These are phyloP conservation scores for Leucozona laternaria DNA, from an alignment of 2,888 invertebrate species.

Conservation along the genomic window DNA sequence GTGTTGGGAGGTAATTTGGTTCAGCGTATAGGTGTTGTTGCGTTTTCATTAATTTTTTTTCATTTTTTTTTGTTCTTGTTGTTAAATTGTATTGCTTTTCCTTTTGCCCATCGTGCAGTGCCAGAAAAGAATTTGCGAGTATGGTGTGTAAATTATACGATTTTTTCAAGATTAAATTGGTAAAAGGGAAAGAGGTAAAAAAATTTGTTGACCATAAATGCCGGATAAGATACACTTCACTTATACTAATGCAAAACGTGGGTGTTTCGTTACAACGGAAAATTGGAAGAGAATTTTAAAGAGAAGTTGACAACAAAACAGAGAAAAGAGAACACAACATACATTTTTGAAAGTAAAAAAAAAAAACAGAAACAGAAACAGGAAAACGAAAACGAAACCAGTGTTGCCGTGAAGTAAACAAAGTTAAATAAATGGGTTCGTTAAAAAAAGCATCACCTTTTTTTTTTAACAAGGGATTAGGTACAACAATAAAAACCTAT, in stretches of 20 bases:
- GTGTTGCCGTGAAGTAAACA: background rate
- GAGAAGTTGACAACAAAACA: conserved; percentile 40
- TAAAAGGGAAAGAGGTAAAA: conserved; percentile 21
- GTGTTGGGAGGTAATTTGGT: conserved; percentile 40
- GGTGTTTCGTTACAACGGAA: conserved; percentile 41
- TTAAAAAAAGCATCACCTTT: too few species aligned
- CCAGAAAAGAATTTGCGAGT: background rate
- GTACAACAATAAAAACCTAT: too few species aligned
- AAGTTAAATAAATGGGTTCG: too few species aligned
- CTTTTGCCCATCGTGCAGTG: background rate
- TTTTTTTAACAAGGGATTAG: too few species aligned
- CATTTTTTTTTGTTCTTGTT: background rate
- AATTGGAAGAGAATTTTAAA: conserved; percentile 44
- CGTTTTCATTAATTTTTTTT: conserved; percentile 46
- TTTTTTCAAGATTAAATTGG: conserved; percentile 1
- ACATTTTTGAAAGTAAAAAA: background rate
- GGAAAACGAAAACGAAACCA: background rate
- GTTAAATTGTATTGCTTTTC: conserved; percentile 15
- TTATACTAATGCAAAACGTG: conserved; percentile 37
- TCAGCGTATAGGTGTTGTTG: conserved; percentile 49
- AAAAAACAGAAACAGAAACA: background rate
- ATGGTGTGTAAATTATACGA: background rate
- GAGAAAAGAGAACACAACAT: conserved; percentile 21
- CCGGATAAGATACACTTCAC: conserved; percentile 41
- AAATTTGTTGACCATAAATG: conserved; percentile 67